Evolutionary conservation across 2,888 invertebrate species (phyloP).

Genomic region (Stenchaetothrips biformis): DNA sequence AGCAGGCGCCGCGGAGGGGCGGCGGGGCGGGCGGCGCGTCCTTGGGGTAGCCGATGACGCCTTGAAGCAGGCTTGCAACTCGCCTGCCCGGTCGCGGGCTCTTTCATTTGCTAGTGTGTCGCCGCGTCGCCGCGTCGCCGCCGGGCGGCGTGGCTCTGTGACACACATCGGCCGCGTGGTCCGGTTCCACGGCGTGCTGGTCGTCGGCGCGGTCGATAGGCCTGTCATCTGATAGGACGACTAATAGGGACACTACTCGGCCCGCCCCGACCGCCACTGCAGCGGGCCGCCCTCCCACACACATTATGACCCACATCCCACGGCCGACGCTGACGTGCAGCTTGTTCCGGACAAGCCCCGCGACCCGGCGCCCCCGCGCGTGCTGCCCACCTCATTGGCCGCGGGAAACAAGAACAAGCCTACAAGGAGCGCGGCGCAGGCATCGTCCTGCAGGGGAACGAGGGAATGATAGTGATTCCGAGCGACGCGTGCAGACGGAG

Average conservation of each 20-base stretch:
- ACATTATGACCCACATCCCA: too few relatives aligned
- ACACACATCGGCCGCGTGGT: neutral
- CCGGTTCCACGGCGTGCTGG: neutral
- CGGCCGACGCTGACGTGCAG: too few relatives aligned
- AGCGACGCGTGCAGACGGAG: too few relatives aligned
- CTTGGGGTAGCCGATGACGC: neutral
- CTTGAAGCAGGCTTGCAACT: neutral
- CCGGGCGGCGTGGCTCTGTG: neutral
- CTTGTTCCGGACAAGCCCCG: too few relatives aligned
- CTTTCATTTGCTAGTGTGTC: too few relatives aligned
- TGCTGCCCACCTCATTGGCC: too few relatives aligned
- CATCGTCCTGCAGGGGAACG: too few relatives aligned
- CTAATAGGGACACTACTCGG: neutral
- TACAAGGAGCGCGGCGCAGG: too few relatives aligned
- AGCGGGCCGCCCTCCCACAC: neutral
- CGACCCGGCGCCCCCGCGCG: too few relatives aligned
- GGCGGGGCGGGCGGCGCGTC: neutral
- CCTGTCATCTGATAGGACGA: neutral
- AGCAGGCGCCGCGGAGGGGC: neutral
- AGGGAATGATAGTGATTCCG: too few relatives aligned
- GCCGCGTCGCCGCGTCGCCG: neutral
- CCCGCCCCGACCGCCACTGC: neutral
- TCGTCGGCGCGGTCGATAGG: neutral
- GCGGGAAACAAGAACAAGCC: too few relatives aligned
- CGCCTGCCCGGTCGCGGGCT: too few relatives aligned